These are phyloP conservation scores for Ptilorrhoa leucosticta DNA, from an alignment of 2,113 vertebrate species.

Conservation along the genomic window DNA sequence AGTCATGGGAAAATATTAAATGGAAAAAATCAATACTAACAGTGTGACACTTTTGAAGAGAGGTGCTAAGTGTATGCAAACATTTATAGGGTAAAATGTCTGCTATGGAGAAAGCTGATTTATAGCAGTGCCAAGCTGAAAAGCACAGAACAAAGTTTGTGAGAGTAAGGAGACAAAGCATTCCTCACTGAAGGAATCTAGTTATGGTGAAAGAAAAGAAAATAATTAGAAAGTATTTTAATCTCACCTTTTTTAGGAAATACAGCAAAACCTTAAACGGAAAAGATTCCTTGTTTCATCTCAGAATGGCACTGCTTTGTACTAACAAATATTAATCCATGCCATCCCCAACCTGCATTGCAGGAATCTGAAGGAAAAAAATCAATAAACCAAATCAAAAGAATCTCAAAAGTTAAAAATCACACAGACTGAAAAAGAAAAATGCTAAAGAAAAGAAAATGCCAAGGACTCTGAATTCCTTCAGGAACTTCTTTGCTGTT, in stretches of 20 bases:
- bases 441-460: background rate
- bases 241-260: background rate
- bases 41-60: background rate
- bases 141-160: background rate
- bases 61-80: background rate
- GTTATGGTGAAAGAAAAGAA: background rate
- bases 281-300: background rate
- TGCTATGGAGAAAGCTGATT: background rate
- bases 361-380: background rate
- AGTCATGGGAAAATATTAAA: background rate
- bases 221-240: background rate
- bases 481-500: background rate
- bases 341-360: background rate
- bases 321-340: background rate
- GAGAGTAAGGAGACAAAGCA: background rate
- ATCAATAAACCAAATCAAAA: background rate
- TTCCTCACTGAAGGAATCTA: background rate
- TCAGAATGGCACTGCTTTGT: background rate
- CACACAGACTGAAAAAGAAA: background rate
- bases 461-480: background rate
- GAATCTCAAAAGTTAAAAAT: background rate
- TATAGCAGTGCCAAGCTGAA: background rate
- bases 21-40: background rate
- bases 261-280: background rate
- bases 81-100: background rate